Conservation (phyloP, 2,888 invertebrate genomes). For the Resseliella maxima region DNA sequence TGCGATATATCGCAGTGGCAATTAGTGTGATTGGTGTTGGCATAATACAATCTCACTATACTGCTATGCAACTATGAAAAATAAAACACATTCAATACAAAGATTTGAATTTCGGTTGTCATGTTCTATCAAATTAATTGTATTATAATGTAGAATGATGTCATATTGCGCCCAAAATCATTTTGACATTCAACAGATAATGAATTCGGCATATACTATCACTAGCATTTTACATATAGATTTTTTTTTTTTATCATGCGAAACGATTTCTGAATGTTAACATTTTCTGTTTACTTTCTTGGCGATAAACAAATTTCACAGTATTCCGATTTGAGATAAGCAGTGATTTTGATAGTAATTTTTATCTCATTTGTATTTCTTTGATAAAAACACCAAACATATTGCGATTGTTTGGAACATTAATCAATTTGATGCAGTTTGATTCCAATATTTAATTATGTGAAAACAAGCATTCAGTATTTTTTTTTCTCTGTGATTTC, state of each 20-base stretch:
- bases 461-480: neutral
- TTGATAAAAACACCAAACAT: no score
- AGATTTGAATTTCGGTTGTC: neutral
- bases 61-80: neutral
- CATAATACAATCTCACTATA: neutral
- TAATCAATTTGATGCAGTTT: neutral
- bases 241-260: neutral
- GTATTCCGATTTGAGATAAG: neutral
- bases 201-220: neutral
- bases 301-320: neutral
- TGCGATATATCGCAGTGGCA: neutral
- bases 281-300: neutral
- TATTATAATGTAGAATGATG: slow-evolving; percentile 3
- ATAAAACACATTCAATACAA: neutral
- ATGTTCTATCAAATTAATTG: neutral
- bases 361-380: no score
- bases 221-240: neutral
- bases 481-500: neutral
- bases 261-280: neutral
- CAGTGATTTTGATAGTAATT: no score
- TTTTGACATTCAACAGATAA: neutral
- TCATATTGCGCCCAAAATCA: neutral
- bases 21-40: neutral
- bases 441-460: neutral
- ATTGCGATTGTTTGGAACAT: neutral